Evolutionary conservation across 1,140 invertebrate species (phyloP), one percentile per base, ranked within the genome.

Genomic region (Homalodisca vitripennis): DNA sequence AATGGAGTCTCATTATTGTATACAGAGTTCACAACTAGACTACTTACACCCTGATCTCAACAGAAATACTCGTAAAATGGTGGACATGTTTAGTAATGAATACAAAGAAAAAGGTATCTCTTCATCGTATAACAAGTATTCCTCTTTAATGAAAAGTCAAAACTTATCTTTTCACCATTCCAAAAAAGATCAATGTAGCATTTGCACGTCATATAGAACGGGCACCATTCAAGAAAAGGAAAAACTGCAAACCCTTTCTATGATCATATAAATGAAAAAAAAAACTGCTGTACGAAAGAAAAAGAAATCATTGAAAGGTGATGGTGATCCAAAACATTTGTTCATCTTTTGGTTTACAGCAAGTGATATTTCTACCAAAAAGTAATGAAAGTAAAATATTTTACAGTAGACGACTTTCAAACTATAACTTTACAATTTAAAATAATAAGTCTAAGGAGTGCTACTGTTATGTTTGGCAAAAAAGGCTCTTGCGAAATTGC

Each of bases 371-470:
- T 27, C 55, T 60, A 60, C 26, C 24, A n/a, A 60, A 60, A 27
- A 3, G 55, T 27, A 60, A 31, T 60, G 55, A 31, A 20, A 60
- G 55, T 60, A 60, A 29, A 60, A 12, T 60, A 13, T 60, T 60
- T 60, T 60, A 60, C 29, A 26, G 29, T 13, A 12, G 55, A 60
- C 24, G 26, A 27, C 34, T 51, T 20, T 51, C 66, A 12, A 68
- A 71, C 24, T 75, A 64, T 55, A 76, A 75, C 71, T 75, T 76
- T 60, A 75, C 74, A 6, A 63, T 78, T 24, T 77, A 72, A 63
- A 72, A 77, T 41, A 63, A 73, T 48, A 70, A 66, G 20, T 27
- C 46, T 14, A 75, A 73, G 29, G 66, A 73, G 31, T 68, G 71
- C 12, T 55, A 68, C 14, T 77, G 75, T 60, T 74, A 73, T 57